Base-by-base conservation (phyloP, 2,888 invertebrate genomes). In the Spilarctia lutea region DNA sequence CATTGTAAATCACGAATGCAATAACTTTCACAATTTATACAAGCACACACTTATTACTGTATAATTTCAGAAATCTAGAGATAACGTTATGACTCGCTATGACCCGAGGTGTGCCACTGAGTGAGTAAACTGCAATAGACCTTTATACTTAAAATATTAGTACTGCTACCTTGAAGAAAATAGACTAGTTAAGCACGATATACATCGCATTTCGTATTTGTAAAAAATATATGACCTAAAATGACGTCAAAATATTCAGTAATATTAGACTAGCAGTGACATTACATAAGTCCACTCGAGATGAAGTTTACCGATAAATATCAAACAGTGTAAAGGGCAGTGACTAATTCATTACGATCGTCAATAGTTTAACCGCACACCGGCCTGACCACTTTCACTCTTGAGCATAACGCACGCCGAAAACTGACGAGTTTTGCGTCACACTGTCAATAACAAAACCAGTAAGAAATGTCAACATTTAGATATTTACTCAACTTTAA, bases 371-470 rank as follows among this genome's bases (percentile, higher is more conserved):
- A 78, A 74, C 74, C 75, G 68, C 63, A 79, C 48, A 67, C 83
- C 68, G 66, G 85, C 78, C 71, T 63, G 74, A 79, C 85, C 82
- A 83, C 85, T 85, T 85, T 85, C 85, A 85, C 85, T 81, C 75
- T 74, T 75, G 69, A 75, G 73, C 82, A 85, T 85, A 85, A 81
- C 78, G 82, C 81, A 85, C 84, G 66, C 67, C 65, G 68, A 71
- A 71, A 69, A 74, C 27, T 75, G 82, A 75, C 73, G 67, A 75
- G 63, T 33, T 83, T 73, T 80, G 76, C 81, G 81, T 81, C 79
- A 81, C 42, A n/a, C 20, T 10, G 1, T 11, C 68, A 67, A 42
- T 42, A n/a, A 24, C 6, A 45, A 30, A 45, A 63, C 13, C 45
- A 71, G 30, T 71, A 63, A 56, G 27, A 65, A 65, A 65, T 42